Evolutionary conservation across 1,140 invertebrate genomes (phyloP), one percentile per base, ranked within the genome.

Genomic region (fruit fly (Drosophila melanogaster)): DNA sequence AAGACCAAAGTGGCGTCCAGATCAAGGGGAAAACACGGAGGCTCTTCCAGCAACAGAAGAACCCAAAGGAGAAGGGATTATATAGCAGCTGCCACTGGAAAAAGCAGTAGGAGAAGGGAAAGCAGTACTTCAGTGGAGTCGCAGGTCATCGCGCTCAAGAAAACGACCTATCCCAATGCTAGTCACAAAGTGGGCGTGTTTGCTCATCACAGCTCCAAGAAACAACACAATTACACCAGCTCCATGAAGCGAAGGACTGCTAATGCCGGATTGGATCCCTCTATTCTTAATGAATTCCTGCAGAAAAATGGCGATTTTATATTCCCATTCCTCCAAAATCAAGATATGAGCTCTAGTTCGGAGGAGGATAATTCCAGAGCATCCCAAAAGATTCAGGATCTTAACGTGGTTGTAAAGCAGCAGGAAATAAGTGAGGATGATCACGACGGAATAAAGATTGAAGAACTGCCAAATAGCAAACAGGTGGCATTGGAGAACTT

Each of bases 61-160:
- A 77, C 76, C 70, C 91, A 77, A 90, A 93, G 78, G 49, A 93
- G 91, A 62, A 84, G 77, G 86, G 92, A 81, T 93, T 81, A 91
- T 83, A 92, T 80, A 46, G 79, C 92, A 38, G 92, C 93, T 89
- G 91, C 92, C 4, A 92, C 93, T 11, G 92, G 93, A 3, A 69
- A 35, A 15, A 80, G 78, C 26, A 67, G 61, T 22, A 93, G 92
- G 10, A 93, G 95, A 26, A 94, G 95, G 60, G 96, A 95, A 19
- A 96, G 96, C 81, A 95, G 95, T 41, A 96, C 96, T 1, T 97
- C 96, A 1, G 94, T 96, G 40, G 96, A 96, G 75, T 97, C 96
- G 70, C 95, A 96, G 89, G 92, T 95, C 8, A 87, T 92, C 93
- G 65, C 94, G 90, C 46, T 91, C 12, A 81, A 90, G 56, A 91